phyloP scores from a whole-genome alignment of 1,140 invertebrate species.

The Drosophila lacertosa region DNA sequence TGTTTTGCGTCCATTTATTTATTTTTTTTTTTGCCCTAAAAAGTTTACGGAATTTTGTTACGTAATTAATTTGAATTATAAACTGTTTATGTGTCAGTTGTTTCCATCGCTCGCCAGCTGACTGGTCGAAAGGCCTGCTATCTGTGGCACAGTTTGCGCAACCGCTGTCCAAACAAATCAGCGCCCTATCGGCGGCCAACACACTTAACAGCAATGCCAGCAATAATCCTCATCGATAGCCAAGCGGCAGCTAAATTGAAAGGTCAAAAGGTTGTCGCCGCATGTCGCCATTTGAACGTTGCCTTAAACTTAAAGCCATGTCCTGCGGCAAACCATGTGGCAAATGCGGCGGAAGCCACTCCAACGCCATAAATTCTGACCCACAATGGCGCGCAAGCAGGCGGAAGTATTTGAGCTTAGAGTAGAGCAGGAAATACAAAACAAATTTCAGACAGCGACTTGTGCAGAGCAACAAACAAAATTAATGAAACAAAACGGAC shows the following conservation, averaged over 20 bases:
- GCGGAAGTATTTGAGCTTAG: constrained; percentile 74
- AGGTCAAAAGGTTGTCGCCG: constrained; percentile 40
- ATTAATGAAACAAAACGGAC: constrained; percentile 70
- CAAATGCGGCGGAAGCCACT: constrained; percentile 66
- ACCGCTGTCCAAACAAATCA: constrained; percentile 32
- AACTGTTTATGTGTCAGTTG: neutral
- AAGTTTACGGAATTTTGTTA: neutral
- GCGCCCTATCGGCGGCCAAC: constrained; percentile 12
- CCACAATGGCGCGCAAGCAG: constrained; percentile 60
- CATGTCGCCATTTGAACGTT: constrained; percentile 33
- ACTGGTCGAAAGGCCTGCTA: constrained; percentile 13
- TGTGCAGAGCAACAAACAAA: constrained; percentile 20
- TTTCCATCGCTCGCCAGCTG: neutral
- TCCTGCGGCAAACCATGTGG: constrained; percentile 52
- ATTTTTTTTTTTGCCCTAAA: neutral
- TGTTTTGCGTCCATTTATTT: neutral
- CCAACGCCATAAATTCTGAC: constrained; percentile 68
- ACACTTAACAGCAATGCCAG: constrained; percentile 14
- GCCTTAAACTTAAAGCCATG: constrained; percentile 37
- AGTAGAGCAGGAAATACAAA: constrained; percentile 69
- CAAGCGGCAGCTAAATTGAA: constrained; percentile 22
- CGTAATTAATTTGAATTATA: neutral
- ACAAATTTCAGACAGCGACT: constrained; percentile 60
- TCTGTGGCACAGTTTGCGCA: constrained; percentile 17
- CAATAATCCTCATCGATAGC: constrained; percentile 26